These are phyloP conservation scores for Dissostichus mawsoni DNA, from an alignment of 2,113 vertebrate genomes.

Conservation along the genomic window DNA sequence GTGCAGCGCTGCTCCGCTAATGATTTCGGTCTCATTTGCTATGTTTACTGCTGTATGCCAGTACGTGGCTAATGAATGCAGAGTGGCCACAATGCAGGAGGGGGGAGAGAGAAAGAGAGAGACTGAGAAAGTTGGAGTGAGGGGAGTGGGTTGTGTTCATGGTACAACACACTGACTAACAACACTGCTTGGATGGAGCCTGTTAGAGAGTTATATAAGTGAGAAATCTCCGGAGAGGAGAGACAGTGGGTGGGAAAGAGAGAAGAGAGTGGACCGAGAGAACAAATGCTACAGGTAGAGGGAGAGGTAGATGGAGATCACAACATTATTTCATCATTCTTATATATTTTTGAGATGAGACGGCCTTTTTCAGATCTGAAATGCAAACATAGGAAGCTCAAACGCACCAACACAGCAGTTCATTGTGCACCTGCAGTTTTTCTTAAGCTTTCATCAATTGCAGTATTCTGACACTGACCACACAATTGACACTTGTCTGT, in stretches of 20 bases:
- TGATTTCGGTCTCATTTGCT: slow-evolving; percentile 69
- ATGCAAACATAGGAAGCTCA: neutral
- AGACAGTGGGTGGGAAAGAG: slow-evolving; percentile 58
- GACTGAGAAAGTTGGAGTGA: slow-evolving; percentile 44
- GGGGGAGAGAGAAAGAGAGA: slow-evolving; percentile 30
- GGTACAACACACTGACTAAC: slow-evolving; percentile 67
- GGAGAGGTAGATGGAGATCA: slow-evolving; percentile 40
- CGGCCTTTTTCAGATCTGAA: neutral
- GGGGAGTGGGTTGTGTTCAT: slow-evolving; percentile 69
- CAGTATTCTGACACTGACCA: neutral
- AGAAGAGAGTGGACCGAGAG: slow-evolving; percentile 32
- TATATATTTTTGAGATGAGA: neutral
- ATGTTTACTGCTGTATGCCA: slow-evolving; percentile 67
- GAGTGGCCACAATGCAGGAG: slow-evolving; percentile 60
- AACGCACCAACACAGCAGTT: neutral
- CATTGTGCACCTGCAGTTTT: neutral
- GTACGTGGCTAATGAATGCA: slow-evolving; percentile 79
- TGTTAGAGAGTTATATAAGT: slow-evolving; percentile 77
- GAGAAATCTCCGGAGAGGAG: slow-evolving; percentile 55
- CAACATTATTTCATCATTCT: slow-evolving; percentile 43
- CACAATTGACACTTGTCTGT: neutral
- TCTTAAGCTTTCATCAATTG: neutral
- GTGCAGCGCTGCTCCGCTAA: slow-evolving; percentile 49
- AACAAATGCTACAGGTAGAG: slow-evolving; percentile 51
- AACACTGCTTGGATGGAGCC: slow-evolving; percentile 55